Conservation (phyloP, 2,888 invertebrate genomes). For the Parnassius glacialis region DNA sequence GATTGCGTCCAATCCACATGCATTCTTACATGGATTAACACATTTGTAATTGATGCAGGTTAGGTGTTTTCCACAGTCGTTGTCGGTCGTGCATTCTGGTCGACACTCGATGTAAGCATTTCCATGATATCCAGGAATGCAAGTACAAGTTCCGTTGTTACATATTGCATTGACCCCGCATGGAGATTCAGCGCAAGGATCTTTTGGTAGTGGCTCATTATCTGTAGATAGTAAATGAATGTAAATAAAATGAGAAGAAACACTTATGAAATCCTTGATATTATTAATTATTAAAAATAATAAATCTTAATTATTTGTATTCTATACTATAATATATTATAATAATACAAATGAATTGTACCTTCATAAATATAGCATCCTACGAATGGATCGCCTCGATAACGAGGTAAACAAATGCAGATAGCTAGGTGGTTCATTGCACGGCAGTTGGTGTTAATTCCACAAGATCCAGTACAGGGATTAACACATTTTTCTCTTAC, state of each 20-base stretch:
- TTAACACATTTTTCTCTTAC: slow-evolving; percentile 87
- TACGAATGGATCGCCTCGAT: slow-evolving; percentile 88
- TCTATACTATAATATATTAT: no score
- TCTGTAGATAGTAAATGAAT: slow-evolving; percentile 45
- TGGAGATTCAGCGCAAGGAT: slow-evolving; percentile 82
- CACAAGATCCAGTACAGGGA: slow-evolving; percentile 87
- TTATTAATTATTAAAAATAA: neutral
- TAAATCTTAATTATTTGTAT: neutral
- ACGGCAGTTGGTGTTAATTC: slow-evolving; percentile 85
- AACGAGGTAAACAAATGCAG: slow-evolving; percentile 85
- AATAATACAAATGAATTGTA: slow-evolving; percentile 33
- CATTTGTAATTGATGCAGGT: slow-evolving; percentile 88
- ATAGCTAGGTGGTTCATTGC: slow-evolving; percentile 89
- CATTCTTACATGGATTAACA: slow-evolving; percentile 86
- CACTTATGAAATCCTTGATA: neutral
- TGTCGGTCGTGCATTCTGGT: slow-evolving; percentile 88
- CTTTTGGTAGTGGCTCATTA: slow-evolving; percentile 52
- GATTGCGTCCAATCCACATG: slow-evolving; percentile 85
- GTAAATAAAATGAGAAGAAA: neutral
- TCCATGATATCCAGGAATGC: slow-evolving; percentile 82
- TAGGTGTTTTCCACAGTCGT: slow-evolving; percentile 86
- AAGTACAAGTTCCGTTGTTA: slow-evolving; percentile 82
- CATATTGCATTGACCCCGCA: slow-evolving; percentile 85
- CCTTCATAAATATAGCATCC: slow-evolving; percentile 60
- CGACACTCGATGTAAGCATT: slow-evolving; percentile 86